Evolutionary conservation across 2,113 vertebrate genomes (phyloP).

Genomic region (Jaculus jaculus): DNA sequence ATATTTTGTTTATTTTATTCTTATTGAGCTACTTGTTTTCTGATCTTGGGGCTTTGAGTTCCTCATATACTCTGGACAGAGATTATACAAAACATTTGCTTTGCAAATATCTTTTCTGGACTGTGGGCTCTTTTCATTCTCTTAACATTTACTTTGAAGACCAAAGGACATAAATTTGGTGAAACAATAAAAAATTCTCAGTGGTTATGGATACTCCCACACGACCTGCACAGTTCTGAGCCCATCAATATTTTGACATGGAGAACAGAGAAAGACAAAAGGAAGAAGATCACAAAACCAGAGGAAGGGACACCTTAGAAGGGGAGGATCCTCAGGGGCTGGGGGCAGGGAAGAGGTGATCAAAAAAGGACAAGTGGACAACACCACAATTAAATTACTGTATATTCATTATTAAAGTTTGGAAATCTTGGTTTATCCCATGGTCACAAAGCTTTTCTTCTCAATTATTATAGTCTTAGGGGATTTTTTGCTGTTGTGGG

Average conservation of each 20-base stretch:
- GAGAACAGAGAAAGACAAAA: no score
- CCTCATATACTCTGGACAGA: conserved; percentile 4
- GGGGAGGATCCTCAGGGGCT: no score
- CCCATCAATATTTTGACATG: no score
- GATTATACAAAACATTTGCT: background rate
- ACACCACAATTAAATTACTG: no score
- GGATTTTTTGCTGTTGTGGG: no score
- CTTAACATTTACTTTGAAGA: conserved; percentile 31
- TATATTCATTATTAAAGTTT: no score
- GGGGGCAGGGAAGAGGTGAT: no score
- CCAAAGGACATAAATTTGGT: conserved; percentile 10
- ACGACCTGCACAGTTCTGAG: no score
- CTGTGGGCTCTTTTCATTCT: background rate
- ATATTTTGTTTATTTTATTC: conserved; percentile 19
- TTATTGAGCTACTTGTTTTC: background rate
- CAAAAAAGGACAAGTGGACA: no score
- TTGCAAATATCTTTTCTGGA: background rate
- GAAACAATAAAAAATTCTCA: background rate
- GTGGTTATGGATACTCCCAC: no score
- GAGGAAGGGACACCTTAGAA: no score
- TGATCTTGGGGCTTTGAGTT: background rate
- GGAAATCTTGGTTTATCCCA: background rate
- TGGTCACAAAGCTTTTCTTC: conserved; percentile 15
- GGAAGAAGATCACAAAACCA: no score
- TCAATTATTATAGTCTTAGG: background rate